A percentile compares a stretch with the other conserved stretches of the same genome.
Evolutionary conservation across 1,140 invertebrate species (phyloP).

Genomic region (Drosophila eugracilis): DNA sequence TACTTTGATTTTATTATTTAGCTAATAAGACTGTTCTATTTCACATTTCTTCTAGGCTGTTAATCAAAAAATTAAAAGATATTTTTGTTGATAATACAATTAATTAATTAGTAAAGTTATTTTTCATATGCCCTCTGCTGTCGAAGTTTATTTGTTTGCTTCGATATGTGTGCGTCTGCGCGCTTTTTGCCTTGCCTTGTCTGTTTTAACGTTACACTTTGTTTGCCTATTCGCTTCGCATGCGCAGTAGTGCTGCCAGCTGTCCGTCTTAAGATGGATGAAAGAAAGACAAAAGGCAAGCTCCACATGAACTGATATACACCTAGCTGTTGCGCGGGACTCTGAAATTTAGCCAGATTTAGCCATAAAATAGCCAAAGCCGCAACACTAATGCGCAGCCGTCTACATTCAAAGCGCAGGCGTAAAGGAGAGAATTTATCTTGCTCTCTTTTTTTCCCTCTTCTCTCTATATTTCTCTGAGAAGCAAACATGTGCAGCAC

Average conservation of each 20-base stretch:
- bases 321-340: no score
- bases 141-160: conserved; percentile 17
- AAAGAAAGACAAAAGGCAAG: no score
- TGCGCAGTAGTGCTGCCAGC: conserved; percentile 54
- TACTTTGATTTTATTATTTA: no score
- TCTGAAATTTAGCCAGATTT: neutral
- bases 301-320: no score
- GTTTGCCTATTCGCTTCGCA: conserved; percentile 81
- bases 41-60: no score
- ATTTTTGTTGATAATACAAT: no score
- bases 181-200: conserved; percentile 58
- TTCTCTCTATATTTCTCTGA: conserved; percentile 36
- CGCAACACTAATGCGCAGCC: conserved; percentile 56
- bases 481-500: conserved; percentile 69
- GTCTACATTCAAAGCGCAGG: conserved; percentile 27
- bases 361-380: conserved; percentile 5
- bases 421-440: conserved; percentile 11
- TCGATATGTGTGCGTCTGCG: conserved; percentile 25
- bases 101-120: neutral
- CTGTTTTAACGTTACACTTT: conserved; percentile 77
- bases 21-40: no score
- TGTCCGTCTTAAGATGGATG: neutral
- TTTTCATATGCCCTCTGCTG: conserved; percentile 31
- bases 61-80: no score
- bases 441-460: conserved; percentile 1